phyloP scores from a whole-genome alignment of 2,113 vertebrate species.

The Macrotus californicus region DNA sequence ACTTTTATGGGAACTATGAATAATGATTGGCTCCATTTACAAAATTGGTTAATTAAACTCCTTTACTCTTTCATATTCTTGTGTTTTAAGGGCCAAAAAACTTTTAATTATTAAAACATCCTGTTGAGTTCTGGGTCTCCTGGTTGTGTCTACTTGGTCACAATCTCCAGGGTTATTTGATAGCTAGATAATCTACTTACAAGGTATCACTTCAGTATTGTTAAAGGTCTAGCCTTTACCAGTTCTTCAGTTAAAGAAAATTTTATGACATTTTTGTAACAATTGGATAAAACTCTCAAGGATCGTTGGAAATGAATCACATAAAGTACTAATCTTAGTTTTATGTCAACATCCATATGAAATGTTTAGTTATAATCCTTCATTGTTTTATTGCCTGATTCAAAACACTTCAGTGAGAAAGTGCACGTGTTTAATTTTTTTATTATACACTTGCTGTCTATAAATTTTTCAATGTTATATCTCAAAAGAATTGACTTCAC shows the following conservation, averaged over 20 bases:
- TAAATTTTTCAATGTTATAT: background rate
- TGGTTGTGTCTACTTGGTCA: background rate
- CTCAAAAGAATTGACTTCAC: background rate
- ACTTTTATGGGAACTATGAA: background rate
- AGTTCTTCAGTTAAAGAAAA: background rate
- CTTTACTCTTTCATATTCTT: background rate
- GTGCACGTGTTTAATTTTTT: background rate
- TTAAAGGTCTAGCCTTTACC: background rate
- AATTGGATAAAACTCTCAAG: background rate
- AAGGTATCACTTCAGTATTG: background rate
- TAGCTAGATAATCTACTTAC: background rate
- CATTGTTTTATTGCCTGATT: background rate
- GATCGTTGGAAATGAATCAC: background rate
- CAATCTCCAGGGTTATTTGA: background rate
- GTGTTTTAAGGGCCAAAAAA: background rate
- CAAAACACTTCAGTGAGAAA: background rate
- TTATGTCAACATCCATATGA: background rate
- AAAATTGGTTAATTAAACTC: background rate
- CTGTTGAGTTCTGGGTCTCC: background rate
- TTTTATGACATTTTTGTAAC: background rate
- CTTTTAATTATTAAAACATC: background rate
- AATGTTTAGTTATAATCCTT: background rate
- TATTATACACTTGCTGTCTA: background rate
- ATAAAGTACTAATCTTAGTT: background rate
- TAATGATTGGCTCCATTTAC: background rate